Conservation (phyloP, 1,140 invertebrate genomes). For the Drosophila bocqueti region DNA sequence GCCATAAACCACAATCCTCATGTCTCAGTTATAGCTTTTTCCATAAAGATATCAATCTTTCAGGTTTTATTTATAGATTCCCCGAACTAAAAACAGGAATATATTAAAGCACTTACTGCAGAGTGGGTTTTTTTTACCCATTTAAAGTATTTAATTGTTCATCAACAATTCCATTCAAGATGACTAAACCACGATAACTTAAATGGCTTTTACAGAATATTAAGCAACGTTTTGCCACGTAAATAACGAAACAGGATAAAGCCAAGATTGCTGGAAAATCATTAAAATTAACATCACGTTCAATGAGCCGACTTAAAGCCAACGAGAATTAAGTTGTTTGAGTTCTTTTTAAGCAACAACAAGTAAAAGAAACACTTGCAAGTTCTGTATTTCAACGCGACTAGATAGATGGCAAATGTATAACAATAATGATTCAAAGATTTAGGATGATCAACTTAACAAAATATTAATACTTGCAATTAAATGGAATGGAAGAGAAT, state of each 20-base stretch:
- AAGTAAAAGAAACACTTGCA: background rate
- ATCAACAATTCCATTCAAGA: conserved; percentile 11
- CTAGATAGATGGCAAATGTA: background rate
- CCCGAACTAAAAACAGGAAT: background rate
- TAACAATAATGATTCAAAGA: background rate
- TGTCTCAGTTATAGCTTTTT: background rate
- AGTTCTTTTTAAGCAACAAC: background rate
- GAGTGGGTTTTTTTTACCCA: background rate
- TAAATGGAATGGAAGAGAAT: background rate
- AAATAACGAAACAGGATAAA: conserved; percentile 17
- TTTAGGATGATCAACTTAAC: background rate
- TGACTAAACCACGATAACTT: conserved; percentile 10
- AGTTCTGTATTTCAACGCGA: background rate
- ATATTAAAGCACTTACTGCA: background rate
- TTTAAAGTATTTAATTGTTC: conserved; percentile 8
- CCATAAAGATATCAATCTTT: background rate
- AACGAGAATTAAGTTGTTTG: background rate
- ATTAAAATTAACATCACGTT: conserved; percentile 21
- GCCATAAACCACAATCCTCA: background rate
- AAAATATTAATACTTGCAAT: background rate
- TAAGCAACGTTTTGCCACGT: conserved; percentile 4
- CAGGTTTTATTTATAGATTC: background rate
- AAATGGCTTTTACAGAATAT: conserved; percentile 21
- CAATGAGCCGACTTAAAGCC: background rate
- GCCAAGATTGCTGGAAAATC: background rate